phyloP scores from a whole-genome alignment of 2,113 vertebrate species.

The Macrotis lagotis region DNA sequence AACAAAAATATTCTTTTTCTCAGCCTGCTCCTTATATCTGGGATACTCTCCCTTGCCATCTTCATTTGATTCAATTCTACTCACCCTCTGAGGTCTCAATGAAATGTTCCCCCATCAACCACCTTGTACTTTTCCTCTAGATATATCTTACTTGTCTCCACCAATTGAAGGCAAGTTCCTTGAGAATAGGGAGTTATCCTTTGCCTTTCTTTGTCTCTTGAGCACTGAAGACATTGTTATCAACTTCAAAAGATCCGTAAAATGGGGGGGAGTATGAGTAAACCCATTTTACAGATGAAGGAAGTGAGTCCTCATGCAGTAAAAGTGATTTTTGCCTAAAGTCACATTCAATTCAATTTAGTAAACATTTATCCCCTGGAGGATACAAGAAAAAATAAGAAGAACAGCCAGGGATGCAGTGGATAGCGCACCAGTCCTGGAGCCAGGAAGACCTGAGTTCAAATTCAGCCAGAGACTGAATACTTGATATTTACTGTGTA shows the following conservation, averaged over 20 bases:
- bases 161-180: background rate
- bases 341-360: background rate
- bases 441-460: too few species aligned
- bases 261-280: background rate
- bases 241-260: background rate
- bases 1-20: background rate
- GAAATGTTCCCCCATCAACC: background rate
- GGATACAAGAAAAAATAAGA: too few species aligned
- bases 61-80: background rate
- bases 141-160: background rate
- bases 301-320: background rate
- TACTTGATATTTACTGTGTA: too few species aligned
- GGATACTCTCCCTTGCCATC: background rate
- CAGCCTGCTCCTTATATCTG: background rate
- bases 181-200: background rate
- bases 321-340: too few species aligned
- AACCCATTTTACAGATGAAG: background rate
- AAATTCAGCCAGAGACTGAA: too few species aligned
- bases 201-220: background rate
- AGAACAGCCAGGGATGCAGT: too few species aligned
- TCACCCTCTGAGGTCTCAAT: background rate
- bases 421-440: too few species aligned
- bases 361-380: background rate
- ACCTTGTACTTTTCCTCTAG: background rate
- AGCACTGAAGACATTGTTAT: background rate